Conservation (phyloP, 2,113 vertebrate species). For the Gnathonemus echidnorhynchus region DNA sequence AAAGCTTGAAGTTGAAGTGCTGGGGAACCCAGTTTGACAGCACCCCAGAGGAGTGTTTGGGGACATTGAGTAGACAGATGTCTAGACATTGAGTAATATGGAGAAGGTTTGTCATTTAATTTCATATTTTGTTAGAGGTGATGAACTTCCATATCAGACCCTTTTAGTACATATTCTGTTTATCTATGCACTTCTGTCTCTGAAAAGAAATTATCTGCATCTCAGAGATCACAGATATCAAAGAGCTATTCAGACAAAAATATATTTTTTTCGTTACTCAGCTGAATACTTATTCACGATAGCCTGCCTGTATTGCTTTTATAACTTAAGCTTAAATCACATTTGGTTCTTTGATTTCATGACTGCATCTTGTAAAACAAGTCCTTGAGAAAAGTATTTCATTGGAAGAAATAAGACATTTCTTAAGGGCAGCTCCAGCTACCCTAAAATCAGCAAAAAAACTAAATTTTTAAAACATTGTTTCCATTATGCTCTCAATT, state of each 20-base stretch:
- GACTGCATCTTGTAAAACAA: neutral
- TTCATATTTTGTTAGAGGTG: neutral
- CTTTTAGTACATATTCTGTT: neutral
- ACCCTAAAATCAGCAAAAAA: neutral
- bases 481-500: neutral
- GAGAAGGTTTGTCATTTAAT: neutral
- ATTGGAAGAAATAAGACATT: neutral
- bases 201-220: neutral
- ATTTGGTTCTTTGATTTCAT: conserved; percentile 18
- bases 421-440: neutral
- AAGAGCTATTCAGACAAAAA: neutral
- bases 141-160: neutral
- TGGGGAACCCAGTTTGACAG: neutral
- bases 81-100: neutral
- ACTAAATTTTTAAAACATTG: neutral
- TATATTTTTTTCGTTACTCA: neutral
- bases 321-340: conserved; percentile 12
- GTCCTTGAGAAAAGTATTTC: neutral
- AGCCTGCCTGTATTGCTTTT: neutral
- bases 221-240: neutral
- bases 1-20: neutral
- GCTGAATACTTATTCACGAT: neutral
- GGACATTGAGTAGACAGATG: neutral
- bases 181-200: neutral
- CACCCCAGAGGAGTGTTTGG: neutral